Evolutionary conservation across 1,140 invertebrate species (phyloP).

Genomic region (Ooceraea biroi): DNA sequence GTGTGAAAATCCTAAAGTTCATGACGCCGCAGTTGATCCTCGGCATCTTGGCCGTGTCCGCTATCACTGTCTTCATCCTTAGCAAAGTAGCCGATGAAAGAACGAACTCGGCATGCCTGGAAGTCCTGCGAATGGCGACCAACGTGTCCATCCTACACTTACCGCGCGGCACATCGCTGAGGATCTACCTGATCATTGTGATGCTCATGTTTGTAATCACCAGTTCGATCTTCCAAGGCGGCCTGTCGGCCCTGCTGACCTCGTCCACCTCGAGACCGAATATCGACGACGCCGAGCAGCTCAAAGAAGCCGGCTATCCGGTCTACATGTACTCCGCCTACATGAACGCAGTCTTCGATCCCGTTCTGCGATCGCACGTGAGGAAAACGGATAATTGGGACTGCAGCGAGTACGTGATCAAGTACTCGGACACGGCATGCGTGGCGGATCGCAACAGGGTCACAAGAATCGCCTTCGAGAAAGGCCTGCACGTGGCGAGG

Average conservation of each 20-base stretch:
- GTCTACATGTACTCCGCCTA: background rate
- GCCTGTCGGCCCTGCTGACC: conserved; percentile 14
- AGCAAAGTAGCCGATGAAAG: too few relatives aligned
- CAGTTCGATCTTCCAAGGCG: conserved; percentile 11
- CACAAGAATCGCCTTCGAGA: background rate
- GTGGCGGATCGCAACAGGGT: background rate
- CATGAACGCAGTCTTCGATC: background rate
- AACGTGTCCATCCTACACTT: background rate
- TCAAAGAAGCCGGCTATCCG: background rate
- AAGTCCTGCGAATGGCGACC: background rate
- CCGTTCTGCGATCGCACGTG: background rate
- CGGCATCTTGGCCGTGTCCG: background rate
- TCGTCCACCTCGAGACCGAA: background rate
- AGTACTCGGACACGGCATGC: background rate
- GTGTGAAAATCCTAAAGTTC: conserved; percentile 29
- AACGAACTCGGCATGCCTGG: background rate
- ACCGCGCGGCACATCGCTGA: background rate
- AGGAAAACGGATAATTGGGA: background rate
- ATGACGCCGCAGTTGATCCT: conserved; percentile 10
- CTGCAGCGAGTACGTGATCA: conserved; percentile 16
- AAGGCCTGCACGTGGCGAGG: conserved; percentile 5
- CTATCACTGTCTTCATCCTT: background rate
- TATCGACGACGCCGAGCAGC: background rate
- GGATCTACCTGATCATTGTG: background rate
- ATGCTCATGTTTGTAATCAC: conserved; percentile 23